Base-by-base conservation (phyloP, 2,888 invertebrate species). In the Asteroscopus sphinx region DNA sequence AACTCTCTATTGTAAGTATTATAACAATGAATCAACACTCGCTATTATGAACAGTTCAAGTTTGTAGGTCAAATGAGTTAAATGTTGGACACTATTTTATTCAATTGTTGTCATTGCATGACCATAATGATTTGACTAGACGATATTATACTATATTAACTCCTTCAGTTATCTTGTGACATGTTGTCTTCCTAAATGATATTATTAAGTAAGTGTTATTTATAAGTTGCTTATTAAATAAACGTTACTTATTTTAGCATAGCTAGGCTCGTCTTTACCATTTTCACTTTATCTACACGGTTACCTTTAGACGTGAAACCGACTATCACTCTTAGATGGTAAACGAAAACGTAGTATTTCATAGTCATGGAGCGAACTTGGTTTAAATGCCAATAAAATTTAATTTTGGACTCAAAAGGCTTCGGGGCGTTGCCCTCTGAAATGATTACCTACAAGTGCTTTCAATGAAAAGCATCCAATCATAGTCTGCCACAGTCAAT, bases 41-140 rank as follows among this genome's bases (percentile, higher is more conserved):
- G 12, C 7, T 16, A 8, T 33, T 61, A 62, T 40, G 21, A 56
- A 42, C 41, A 30, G 5, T 48, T 57, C 7, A 40, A 35, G 42
- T 58, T 45, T 61, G 25, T 32, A 39, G 36, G 58, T 51, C 48
- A 55, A 59, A 52, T 36, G 41, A 44, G 37, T 64, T 48, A 17
- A 51, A 44, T 36, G 25, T 21, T 45, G 12, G 32, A 32, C 32
- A 35, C 32, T 39, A 32, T 52, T 58, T 55, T 36, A 39, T 42
- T 46, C 35, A 33, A 48, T 56, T 61, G 41, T 39, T 46, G 40
- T 28, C 21, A 46, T 46, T 41, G 13, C 6, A 30, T 30, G 42
- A 21, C 11, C 16, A 16, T 5, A 15, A 11, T 28, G 9, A 35
- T 11, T 13, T 47, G 17, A 32, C 12, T 2, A 16, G 11, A 26